A percentile compares a stretch with the other conserved stretches of the same genome.
Evolutionary conservation across 2,888 invertebrate species (phyloP).

Genomic region (Eucriotettix oculatus): DNA sequence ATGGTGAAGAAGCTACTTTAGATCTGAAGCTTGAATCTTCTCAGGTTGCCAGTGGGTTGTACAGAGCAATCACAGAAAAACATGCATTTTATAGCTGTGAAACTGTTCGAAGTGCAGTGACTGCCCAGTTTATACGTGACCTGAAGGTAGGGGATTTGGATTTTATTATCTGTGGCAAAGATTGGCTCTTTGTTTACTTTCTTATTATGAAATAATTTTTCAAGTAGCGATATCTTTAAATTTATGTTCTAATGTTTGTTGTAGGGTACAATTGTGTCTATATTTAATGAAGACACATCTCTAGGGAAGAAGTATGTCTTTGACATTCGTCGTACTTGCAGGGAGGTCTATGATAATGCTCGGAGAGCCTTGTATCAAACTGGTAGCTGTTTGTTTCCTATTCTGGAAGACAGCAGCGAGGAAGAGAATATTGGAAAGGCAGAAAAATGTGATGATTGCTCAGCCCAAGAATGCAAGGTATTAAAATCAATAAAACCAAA

Average conservation of each 20-base stretch:
- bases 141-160: conserved; percentile 39
- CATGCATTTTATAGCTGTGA: conserved; percentile 89
- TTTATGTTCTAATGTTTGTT: conserved; percentile 3
- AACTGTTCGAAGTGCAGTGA: conserved; percentile 73
- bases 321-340: conserved; percentile 73
- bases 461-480: conserved; percentile 5
- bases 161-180: too few species aligned
- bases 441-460: conserved; percentile 1
- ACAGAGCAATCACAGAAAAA: conserved; percentile 76
- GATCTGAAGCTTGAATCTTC: conserved; percentile 68
- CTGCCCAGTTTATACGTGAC: conserved; percentile 76
- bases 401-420: not conserved
- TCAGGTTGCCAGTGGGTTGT: conserved; percentile 64
- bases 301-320: conserved; percentile 80
- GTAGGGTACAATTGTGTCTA: conserved; percentile 72
- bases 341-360: conserved; percentile 80
- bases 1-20: conserved; percentile 49
- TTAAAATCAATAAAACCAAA: not conserved
- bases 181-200: not conserved
- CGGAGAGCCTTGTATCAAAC: conserved; percentile 51
- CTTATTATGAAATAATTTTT: not conserved
- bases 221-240: not conserved
- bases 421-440: not conserved
- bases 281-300: conserved; percentile 77
- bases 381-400: conserved; percentile 18